A percentile compares a stretch with the other conserved stretches of the same genome.
phyloP scores from a whole-genome alignment of 2,888 invertebrate genomes.

The Tenthredo mesomela region DNA sequence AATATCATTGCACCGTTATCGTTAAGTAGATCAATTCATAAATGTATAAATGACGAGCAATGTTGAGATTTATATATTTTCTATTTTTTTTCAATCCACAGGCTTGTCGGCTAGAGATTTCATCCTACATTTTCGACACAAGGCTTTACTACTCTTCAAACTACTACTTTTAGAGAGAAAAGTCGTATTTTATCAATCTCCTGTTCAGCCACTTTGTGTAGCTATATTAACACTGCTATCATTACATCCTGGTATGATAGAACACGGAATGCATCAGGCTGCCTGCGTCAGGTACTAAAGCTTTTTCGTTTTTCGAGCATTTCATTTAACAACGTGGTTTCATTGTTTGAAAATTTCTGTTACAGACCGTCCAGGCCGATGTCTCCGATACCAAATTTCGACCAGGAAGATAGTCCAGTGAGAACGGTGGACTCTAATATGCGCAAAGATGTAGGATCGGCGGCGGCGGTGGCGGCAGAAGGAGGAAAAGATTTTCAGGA shows the following conservation, averaged over 20 bases:
- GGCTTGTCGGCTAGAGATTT: conserved; percentile 91
- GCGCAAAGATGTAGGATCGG: conserved; percentile 42
- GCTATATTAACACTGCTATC: conserved; percentile 93
- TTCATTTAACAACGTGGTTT: neutral
- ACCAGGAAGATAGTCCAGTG: conserved; percentile 72
- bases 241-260: conserved; percentile 93
- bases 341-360: conserved; percentile 53
- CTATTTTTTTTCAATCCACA: conserved; percentile 72
- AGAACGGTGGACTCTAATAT: conserved; percentile 63
- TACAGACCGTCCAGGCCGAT: conserved; percentile 85
- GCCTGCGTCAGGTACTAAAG: conserved; percentile 87
- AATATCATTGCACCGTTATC: conserved; percentile 60
- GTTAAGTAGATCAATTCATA: neutral
- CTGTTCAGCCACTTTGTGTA: conserved; percentile 93
- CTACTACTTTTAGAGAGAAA: conserved; percentile 92
- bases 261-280: conserved; percentile 89
- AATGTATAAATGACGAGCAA: neutral
- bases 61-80: neutral
- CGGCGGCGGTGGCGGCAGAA: neutral
- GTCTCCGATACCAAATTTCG: conserved; percentile 86
- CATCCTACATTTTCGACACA: conserved; percentile 93
- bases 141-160: conserved; percentile 95
- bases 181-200: conserved; percentile 95
- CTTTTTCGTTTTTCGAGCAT: conserved; percentile 24
- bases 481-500: conserved; percentile 23